Evolutionary conservation across 2,888 invertebrate genomes (phyloP).

Genomic region (Cryptophagus acutangulus): DNA sequence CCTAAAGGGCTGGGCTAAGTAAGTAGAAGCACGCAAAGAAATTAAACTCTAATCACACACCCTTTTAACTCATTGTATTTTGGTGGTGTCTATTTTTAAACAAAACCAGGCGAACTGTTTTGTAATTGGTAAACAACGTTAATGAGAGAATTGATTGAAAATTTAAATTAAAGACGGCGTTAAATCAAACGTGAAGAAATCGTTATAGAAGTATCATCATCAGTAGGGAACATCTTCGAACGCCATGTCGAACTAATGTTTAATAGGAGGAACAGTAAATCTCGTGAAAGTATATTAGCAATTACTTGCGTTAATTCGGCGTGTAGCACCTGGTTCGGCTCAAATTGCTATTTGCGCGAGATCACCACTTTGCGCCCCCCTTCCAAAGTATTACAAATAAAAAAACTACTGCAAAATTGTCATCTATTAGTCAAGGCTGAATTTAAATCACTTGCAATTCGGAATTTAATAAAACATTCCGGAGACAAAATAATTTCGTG

Average conservation of each 20-base stretch:
- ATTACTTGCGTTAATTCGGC: constrained; percentile 48
- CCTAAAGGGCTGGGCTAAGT: no score
- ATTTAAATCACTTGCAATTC: no score
- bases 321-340: constrained; percentile 45
- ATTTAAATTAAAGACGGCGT: constrained; percentile 41
- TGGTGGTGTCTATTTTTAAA: no score
- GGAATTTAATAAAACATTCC: no score
- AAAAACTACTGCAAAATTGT: constrained; percentile 8
- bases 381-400: constrained; percentile 24
- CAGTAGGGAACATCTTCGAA: constrained; percentile 20
- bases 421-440: no score
- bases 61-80: no score
- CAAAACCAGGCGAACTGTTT: constrained; percentile 10
- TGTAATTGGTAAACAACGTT: constrained; percentile 36
- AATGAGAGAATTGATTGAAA: constrained; percentile 41
- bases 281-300: constrained; percentile 47
- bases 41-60: no score
- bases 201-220: no score
- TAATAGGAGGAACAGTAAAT: constrained; percentile 44
- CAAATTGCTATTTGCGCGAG: constrained; percentile 40
- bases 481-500: no score
- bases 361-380: constrained; percentile 31
- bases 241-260: constrained; percentile 43
- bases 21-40: no score
- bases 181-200: constrained; percentile 39